phyloP scores from a whole-genome alignment of 2,888 invertebrate species.

The Caenorhabditis panamensis region DNA sequence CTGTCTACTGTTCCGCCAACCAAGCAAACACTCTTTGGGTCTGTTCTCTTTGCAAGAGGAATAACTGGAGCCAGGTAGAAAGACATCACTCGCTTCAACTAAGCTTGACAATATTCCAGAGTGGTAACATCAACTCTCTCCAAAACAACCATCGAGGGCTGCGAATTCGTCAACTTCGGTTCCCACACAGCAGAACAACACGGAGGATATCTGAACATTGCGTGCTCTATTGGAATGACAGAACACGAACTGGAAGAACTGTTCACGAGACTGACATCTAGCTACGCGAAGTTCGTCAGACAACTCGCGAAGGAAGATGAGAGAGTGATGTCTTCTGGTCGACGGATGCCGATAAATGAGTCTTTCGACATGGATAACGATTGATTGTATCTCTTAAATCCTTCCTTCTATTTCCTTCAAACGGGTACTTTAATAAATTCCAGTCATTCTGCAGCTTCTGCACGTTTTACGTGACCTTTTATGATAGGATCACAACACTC shows the following conservation, averaged over 20 bases:
- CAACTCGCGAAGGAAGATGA: constrained; percentile 40
- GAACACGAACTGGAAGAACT: constrained; percentile 71
- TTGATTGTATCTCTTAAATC: constrained; percentile 11
- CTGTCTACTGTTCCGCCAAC: constrained; percentile 70
- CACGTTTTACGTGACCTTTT: no score
- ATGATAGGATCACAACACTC: no score
- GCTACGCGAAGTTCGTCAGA: constrained; percentile 61
- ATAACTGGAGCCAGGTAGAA: constrained; percentile 74
- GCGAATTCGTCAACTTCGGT: constrained; percentile 74
- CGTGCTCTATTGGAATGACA: constrained; percentile 74
- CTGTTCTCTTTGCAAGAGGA: constrained; percentile 72
- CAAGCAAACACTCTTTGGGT: constrained; percentile 75
- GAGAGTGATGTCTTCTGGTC: constrained; percentile 9
- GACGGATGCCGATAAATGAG: constrained; percentile 28
- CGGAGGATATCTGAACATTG: constrained; percentile 75
- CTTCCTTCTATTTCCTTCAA: not conserved
- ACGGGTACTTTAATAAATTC: constrained; percentile 5
- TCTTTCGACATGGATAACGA: constrained; percentile 57
- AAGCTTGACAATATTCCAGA: constrained; percentile 45
- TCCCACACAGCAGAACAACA: constrained; percentile 72
- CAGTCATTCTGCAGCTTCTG: no score
- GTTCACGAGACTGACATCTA: constrained; percentile 66
- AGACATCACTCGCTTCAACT: not conserved
- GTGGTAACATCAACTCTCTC: constrained; percentile 65
- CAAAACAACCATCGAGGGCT: constrained; percentile 64